A percentile compares a stretch with the other conserved stretches of the same genome.
phyloP scores from a whole-genome alignment of 1,140 invertebrate species.

The Lutraria rhynchaena region DNA sequence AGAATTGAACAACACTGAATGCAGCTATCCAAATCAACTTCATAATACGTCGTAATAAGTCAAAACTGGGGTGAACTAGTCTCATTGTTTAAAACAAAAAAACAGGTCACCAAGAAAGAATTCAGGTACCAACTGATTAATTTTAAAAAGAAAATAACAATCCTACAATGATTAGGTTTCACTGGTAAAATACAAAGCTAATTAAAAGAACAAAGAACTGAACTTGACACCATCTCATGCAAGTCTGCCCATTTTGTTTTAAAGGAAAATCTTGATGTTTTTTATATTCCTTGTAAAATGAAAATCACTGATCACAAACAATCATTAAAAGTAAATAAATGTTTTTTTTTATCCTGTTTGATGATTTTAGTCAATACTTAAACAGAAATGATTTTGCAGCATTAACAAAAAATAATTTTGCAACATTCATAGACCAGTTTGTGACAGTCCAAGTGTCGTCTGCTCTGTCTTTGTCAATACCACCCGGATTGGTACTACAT shows the following conservation, averaged over 20 bases:
- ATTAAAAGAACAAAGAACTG: conserved; percentile 33
- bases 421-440: conserved; percentile 3
- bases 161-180: background rate
- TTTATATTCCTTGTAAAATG: background rate
- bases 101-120: conserved; percentile 27
- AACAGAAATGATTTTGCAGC: conserved; percentile 15
- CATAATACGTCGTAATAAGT: no score
- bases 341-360: no score
- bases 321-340: no score
- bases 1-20: no score
- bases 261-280: background rate
- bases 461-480: conserved; percentile 19
- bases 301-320: no score
- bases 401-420: conserved; percentile 4
- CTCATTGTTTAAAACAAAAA: conserved; percentile 8
- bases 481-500: conserved; percentile 17
- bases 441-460: conserved; percentile 35
- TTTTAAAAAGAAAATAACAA: conserved; percentile 29
- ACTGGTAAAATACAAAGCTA: conserved; percentile 21
- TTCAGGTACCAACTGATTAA: conserved; percentile 13
- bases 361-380: no score
- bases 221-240: conserved; percentile 22
- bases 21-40: no score
- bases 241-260: background rate
- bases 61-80: conserved; percentile 9